Evolutionary conservation across 1,140 invertebrate species (phyloP).

Genomic region (Arctopsyche grandis): DNA sequence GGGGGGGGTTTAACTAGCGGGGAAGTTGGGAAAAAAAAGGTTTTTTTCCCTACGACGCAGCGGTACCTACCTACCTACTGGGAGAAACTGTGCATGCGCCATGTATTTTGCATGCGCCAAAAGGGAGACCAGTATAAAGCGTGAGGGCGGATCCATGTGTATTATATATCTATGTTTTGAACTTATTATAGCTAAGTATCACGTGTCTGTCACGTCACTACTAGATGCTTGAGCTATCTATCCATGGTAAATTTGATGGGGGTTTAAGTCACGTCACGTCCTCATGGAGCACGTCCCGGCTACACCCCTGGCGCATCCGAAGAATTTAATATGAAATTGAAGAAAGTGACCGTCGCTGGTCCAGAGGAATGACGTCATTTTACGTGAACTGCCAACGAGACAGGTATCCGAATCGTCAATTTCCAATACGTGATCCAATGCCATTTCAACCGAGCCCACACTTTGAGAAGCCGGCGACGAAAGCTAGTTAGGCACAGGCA

Average conservation of each 20-base stretch:
- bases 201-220: no score
- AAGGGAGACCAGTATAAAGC: no score
- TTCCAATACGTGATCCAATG: background rate
- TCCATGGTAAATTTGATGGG: background rate
- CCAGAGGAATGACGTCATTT: background rate
- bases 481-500: background rate
- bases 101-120: no score
- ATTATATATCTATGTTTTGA: no score
- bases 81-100: no score
- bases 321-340: conserved; percentile 11
- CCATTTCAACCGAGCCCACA: background rate
- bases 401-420: background rate
- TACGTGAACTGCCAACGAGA: background rate
- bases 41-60: no score
- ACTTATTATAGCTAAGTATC: no score
- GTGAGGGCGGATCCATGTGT: no score
- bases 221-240: no score
- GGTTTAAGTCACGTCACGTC: background rate
- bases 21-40: no score
- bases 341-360: background rate
- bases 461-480: background rate
- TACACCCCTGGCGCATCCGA: background rate
- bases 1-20: no score
- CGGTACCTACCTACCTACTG: no score
- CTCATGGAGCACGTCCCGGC: background rate